phyloP scores from a whole-genome alignment of 1,140 invertebrate genomes.

The Drosophila murphyi region DNA sequence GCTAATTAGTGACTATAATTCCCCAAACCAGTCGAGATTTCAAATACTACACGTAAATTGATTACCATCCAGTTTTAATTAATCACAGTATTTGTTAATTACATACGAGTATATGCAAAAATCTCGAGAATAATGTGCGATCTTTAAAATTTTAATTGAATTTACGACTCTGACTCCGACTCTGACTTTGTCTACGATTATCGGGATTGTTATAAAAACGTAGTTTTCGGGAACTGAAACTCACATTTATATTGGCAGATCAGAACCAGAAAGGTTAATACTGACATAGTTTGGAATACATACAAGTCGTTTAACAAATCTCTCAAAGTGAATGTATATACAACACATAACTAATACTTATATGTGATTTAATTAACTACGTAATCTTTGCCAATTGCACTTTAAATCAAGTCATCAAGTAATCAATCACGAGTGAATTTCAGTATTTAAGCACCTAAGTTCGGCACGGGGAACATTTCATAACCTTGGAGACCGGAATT shows the following conservation, averaged over 20 bases:
- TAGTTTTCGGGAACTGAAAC: not conserved
- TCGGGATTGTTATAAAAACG: slow-evolving; percentile 45
- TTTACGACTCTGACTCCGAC: not conserved
- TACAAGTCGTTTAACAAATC: too few species aligned
- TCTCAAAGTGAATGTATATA: not conserved
- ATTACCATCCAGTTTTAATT: slow-evolving; percentile 37
- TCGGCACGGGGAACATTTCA: too few species aligned
- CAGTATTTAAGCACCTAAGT: too few species aligned
- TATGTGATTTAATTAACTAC: too few species aligned
- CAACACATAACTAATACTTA: too few species aligned
- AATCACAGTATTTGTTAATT: slow-evolving; percentile 38
- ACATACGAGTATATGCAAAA: slow-evolving; percentile 39
- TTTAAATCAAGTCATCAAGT: too few species aligned
- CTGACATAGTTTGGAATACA: too few species aligned
- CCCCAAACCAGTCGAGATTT: slow-evolving; percentile 52
- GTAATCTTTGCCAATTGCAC: too few species aligned
- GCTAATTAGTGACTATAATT: slow-evolving; percentile 51
- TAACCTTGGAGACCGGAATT: too few species aligned
- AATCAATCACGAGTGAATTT: too few species aligned
- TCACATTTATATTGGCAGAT: not conserved
- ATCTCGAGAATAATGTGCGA: slow-evolving; percentile 9
- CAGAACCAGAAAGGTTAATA: not conserved
- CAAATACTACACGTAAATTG: not conserved
- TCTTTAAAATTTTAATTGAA: slow-evolving; percentile 21
- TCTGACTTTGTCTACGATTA: too few species aligned